Base-by-base conservation (phyloP, 2,113 vertebrate species). In the Pteropus alecto region DNA sequence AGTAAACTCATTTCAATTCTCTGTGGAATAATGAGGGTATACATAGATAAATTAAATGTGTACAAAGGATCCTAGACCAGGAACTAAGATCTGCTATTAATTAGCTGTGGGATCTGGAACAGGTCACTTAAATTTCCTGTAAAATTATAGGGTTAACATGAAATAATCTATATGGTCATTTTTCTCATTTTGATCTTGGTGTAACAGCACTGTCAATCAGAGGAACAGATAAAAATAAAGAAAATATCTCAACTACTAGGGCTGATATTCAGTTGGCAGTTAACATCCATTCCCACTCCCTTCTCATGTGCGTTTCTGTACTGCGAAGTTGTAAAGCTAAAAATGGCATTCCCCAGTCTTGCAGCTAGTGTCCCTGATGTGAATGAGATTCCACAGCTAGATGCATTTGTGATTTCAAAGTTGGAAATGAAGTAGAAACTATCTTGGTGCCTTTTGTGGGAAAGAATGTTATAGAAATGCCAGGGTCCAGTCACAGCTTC, bases 31-130 rank as follows among this genome's bases (percentile, higher is more conserved):
- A 96, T 11, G 3, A 87, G 19, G 12, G 9, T 38, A 63, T 68
- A 91, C 22, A 65, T 68, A 74, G 87, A 35, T 83, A 81, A 91
- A 86, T 84, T 83, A 83, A 94, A 95, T 89, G 58, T 85, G 79
- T 95, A 26, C 63, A 94, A 86, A 94, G 24, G 15, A 46, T 73
- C 15, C 46, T 95, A 67, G 9, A 65, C 38, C 38, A 90, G 54
- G 18, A 93, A 78, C 81, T 94, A 87, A 89, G 38, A 51, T 77
- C 73, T 85, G 43, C 22, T 33, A 71, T 48, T 96, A 89, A 65
- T 92, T 93, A 90, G 2, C 21, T 84, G 10, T 16, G 7, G 43
- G 19, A 87, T 61, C 84, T 60, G n/a, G 24, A 87, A 78, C 26
- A 79, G 22, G 56, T 91, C 68, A 87, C 10, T 83, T 95, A 78